These are phyloP conservation scores for Spisula subtruncata DNA, from an alignment of 2,888 invertebrate genomes.

Conservation along the genomic window DNA sequence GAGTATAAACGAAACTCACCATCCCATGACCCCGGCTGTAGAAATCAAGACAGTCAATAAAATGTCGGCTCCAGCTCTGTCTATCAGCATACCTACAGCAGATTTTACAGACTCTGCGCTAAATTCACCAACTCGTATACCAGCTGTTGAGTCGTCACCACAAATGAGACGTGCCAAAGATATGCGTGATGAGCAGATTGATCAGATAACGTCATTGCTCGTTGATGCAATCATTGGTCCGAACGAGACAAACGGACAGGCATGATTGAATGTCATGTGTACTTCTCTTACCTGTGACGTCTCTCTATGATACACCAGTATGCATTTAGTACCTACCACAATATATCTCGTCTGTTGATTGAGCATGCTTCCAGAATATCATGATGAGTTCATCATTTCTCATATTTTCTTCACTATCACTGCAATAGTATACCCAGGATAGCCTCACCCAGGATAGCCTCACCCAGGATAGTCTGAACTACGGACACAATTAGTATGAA, in stretches of 20 bases:
- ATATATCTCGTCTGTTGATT: not conserved
- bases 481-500: too few relatives aligned
- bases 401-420: not conserved
- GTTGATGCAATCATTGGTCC: conserved; percentile 68
- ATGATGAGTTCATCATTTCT: not conserved
- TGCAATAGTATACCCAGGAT: not conserved
- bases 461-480: too few relatives aligned
- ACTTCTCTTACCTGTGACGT: not conserved
- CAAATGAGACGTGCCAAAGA: conserved; percentile 70
- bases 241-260: conserved; percentile 30
- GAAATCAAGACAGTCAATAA: conserved; percentile 55
- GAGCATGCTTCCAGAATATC: not conserved
- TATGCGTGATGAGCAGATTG: conserved; percentile 77
- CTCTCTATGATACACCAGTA: not conserved
- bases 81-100: conserved; percentile 83
- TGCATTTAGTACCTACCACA: not conserved
- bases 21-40: conserved; percentile 53
- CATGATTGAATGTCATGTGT: not conserved
- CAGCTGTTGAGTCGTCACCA: conserved; percentile 55
- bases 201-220: conserved; percentile 77
- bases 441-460: too few relatives aligned
- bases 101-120: conserved; percentile 78
- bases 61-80: conserved; percentile 65
- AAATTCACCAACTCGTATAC: conserved; percentile 68
- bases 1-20: conserved; percentile 18